Evolutionary conservation across 2,888 invertebrate species (phyloP).

Genomic region (Archips xylosteana): DNA sequence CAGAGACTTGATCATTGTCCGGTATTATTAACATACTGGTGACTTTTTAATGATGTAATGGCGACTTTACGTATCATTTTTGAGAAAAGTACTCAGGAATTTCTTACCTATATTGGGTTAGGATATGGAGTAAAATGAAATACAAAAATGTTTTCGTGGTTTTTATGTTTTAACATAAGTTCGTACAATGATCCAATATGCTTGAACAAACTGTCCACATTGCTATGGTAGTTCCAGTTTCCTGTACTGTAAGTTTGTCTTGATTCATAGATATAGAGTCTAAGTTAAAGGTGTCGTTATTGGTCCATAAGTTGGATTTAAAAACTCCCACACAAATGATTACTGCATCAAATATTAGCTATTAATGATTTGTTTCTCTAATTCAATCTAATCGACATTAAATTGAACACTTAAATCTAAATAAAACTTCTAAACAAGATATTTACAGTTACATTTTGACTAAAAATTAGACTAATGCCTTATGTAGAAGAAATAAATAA

Average conservation of each 20-base stretch:
- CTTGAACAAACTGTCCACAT: conserved; percentile 76
- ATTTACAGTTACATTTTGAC: conserved; percentile 83
- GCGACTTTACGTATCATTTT: no score
- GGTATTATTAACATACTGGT: no score
- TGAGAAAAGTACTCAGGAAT: background rate
- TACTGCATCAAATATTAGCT: conserved; percentile 61
- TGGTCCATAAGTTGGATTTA: conserved; percentile 81
- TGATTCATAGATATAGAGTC: conserved; percentile 61
- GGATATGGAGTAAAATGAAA: conserved; percentile 59
- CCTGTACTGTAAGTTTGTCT: conserved; percentile 54
- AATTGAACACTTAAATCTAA: conserved; percentile 83
- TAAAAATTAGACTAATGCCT: conserved; percentile 82
- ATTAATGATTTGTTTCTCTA: conserved; percentile 67
- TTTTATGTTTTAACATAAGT: conserved; percentile 83
- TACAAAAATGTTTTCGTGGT: conserved; percentile 67
- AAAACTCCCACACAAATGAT: conserved; percentile 67
- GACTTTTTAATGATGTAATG: no score
- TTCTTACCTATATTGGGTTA: background rate
- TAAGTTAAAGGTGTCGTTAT: conserved; percentile 68
- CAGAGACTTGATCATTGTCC: no score
- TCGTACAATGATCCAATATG: conserved; percentile 83
- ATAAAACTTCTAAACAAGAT: conserved; percentile 83
- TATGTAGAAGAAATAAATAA: conserved; percentile 83
- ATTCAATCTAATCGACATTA: conserved; percentile 79
- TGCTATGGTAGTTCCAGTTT: conserved; percentile 58